phyloP scores from a whole-genome alignment of 2,797 vertebrate species.

The Notoglanidium macrostoma region DNA sequence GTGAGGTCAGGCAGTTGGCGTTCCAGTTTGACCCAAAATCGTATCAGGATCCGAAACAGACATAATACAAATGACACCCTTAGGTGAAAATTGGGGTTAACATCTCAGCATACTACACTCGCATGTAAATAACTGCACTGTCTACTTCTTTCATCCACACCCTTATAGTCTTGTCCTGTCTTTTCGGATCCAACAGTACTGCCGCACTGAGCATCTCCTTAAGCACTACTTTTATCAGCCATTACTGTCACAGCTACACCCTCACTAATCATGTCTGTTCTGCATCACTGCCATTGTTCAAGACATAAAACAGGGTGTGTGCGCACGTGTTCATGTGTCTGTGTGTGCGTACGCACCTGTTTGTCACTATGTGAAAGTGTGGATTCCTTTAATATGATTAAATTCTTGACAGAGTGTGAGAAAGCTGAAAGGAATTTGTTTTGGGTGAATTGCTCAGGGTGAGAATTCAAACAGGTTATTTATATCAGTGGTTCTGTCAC shows the following conservation, averaged over 20 bases:
- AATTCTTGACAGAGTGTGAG: constrained; percentile 34
- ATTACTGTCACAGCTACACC: constrained; percentile 47
- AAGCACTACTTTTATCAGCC: constrained; percentile 14
- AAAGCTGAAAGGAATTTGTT: constrained; percentile 49
- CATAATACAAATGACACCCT: neutral
- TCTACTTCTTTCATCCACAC: neutral
- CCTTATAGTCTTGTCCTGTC: neutral
- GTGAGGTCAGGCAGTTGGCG: neutral
- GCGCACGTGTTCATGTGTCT: constrained; percentile 40
- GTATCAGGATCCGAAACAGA: neutral
- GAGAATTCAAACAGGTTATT: neutral
- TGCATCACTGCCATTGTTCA: constrained; percentile 49
- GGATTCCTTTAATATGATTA: constrained; percentile 58
- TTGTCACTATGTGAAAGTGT: constrained; percentile 39
- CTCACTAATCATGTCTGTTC: constrained; percentile 41
- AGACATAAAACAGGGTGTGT: constrained; percentile 53
- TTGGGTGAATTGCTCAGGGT: neutral
- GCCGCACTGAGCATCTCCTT: neutral
- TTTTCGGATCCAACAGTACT: neutral
- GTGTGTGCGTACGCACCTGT: constrained; percentile 8
- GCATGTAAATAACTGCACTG: neutral
- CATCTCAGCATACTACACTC: too few species aligned
- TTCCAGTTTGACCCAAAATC: neutral
- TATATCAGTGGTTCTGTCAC: neutral
- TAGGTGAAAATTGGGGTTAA: neutral